Evolutionary conservation across 2,113 vertebrate genomes (phyloP).

Genomic region (Mionectes macconnelli): DNA sequence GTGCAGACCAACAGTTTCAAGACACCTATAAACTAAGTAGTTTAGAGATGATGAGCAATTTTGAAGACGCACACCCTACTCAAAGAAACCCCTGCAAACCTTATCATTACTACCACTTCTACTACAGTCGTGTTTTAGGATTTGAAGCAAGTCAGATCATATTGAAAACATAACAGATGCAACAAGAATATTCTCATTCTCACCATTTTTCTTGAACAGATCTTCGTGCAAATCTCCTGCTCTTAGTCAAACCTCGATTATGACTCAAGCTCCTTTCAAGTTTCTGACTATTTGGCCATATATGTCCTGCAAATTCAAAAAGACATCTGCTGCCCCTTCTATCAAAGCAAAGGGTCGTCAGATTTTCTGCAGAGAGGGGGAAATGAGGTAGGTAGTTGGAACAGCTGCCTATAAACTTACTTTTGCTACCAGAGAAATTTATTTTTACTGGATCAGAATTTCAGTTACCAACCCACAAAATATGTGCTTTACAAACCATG

Average conservation of each 20-base stretch:
- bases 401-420: not conserved
- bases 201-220: not conserved
- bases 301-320: not conserved
- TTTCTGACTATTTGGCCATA: not conserved
- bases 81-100: not conserved
- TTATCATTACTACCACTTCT: not conserved
- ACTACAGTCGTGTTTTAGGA: rapidly evolving
- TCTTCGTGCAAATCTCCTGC: not conserved
- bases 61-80: not conserved
- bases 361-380: not conserved
- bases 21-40: not conserved
- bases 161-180: not conserved
- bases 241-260: not conserved
- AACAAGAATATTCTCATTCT: not conserved
- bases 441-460: not conserved
- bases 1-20: not conserved
- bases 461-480: not conserved
- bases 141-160: not conserved
- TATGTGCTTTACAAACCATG: not conserved
- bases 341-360: not conserved
- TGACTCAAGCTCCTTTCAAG: not conserved
- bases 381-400: not conserved
- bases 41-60: not conserved
- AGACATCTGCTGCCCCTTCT: not conserved
- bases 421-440: not conserved